These are phyloP conservation scores for Rhopalosiphum nymphaeae DNA, from an alignment of 2,888 invertebrate genomes.

Conservation along the genomic window DNA sequence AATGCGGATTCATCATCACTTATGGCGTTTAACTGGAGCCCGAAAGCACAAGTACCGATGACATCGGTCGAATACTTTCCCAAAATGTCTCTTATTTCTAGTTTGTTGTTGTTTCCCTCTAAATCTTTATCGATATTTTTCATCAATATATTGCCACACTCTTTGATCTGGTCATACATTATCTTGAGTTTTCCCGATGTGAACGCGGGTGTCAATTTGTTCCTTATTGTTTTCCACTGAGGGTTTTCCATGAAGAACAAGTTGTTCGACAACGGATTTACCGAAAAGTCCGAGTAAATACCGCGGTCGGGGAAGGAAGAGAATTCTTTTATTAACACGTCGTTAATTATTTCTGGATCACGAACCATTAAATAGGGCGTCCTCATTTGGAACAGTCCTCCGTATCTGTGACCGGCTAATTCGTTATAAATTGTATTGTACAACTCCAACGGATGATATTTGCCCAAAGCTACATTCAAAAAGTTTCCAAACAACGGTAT, in stretches of 20 bases:
- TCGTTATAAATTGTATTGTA: not conserved
- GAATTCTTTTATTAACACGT: constrained; percentile 72
- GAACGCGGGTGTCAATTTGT: constrained; percentile 73
- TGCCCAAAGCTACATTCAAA: not conserved
- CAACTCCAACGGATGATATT: not conserved
- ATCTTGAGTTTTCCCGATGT: constrained; percentile 73
- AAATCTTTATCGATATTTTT: constrained; percentile 68
- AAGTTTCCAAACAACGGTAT: constrained; percentile 14
- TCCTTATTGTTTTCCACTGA: constrained; percentile 73
- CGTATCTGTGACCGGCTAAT: constrained; percentile 67
- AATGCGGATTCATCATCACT: not conserved
- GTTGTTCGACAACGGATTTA: constrained; percentile 70
- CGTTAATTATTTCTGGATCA: constrained; percentile 72
- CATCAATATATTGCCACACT: constrained; percentile 70
- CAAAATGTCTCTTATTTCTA: constrained; percentile 68
- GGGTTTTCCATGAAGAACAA: constrained; percentile 72
- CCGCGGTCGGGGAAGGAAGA: constrained; percentile 72
- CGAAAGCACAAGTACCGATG: constrained; percentile 73
- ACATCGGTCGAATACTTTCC: constrained; percentile 67
- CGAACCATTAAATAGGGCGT: constrained; percentile 72
- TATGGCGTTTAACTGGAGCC: constrained; percentile 69
- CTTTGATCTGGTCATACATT: constrained; percentile 72
- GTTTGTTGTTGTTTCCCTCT: constrained; percentile 70
- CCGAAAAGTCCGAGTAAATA: constrained; percentile 69
- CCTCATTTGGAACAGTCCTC: constrained; percentile 72